Evolutionary conservation across 2,113 vertebrate genomes (phyloP).

Genomic region (Zosterops borbonicus): DNA sequence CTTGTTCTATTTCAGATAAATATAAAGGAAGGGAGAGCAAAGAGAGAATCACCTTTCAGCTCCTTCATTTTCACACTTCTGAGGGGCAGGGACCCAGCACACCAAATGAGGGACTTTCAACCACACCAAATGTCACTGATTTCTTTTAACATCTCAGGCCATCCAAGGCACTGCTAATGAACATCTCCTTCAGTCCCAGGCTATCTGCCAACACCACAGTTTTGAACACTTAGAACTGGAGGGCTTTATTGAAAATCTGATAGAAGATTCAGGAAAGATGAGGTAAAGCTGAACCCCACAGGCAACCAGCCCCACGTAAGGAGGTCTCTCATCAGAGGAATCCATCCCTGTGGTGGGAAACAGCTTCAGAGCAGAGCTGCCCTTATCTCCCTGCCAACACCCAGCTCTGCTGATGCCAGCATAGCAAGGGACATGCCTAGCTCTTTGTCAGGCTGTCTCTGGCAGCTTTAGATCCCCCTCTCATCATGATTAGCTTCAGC

Average conservation of each 20-base stretch:
- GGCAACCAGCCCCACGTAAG: accelerated
- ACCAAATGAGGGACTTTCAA: not conserved
- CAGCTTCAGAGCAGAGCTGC: not conserved
- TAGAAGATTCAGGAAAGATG: not conserved
- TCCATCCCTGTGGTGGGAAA: accelerated
- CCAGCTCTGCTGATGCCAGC: not conserved
- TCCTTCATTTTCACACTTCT: not conserved
- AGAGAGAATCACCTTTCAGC: not conserved
- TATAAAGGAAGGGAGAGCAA: not conserved
- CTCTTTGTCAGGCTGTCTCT: not conserved
- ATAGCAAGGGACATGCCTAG: not conserved
- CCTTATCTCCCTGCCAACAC: not conserved
- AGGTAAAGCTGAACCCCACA: not conserved
- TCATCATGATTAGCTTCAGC: not conserved
- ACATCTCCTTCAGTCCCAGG: not conserved
- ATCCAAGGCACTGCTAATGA: not conserved
- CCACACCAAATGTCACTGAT: not conserved
- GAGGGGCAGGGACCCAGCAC: not conserved
- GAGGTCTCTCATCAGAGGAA: not conserved
- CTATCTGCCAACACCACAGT: not conserved
- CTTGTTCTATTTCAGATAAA: not conserved
- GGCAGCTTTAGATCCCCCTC: not conserved
- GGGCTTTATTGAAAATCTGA: not conserved
- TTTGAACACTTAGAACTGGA: not conserved
- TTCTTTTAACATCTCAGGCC: not conserved